A percentile compares a stretch with the other conserved stretches of the same genome.
These are phyloP conservation scores for Gnatocerus cornutus DNA, from an alignment of 2,888 invertebrate genomes.

Conservation along the genomic window DNA sequence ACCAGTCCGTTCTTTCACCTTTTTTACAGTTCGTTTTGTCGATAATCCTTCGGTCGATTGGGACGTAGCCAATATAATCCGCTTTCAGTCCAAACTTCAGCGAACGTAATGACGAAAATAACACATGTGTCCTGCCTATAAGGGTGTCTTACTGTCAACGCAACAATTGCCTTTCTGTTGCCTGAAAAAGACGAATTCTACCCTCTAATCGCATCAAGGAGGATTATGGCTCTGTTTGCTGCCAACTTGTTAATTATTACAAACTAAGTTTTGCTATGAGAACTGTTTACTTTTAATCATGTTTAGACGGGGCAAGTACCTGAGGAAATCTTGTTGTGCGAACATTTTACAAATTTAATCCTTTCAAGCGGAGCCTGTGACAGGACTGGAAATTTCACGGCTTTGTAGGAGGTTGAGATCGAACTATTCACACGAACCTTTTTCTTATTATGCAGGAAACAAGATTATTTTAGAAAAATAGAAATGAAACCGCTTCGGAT, in stretches of 20 bases:
- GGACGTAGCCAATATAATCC: slow-evolving; percentile 69
- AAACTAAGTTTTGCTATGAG: slow-evolving; percentile 50
- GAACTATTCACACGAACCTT: no score
- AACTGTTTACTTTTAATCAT: slow-evolving; percentile 56
- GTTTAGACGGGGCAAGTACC: slow-evolving; percentile 54
- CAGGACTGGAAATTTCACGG: slow-evolving; percentile 33
- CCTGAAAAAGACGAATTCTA: slow-evolving; percentile 66
- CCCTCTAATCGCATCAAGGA: slow-evolving; percentile 68
- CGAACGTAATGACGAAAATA: slow-evolving; percentile 71
- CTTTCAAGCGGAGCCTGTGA: slow-evolving; percentile 32
- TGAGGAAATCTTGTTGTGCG: slow-evolving; percentile 52
- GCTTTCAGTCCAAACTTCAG: slow-evolving; percentile 68
- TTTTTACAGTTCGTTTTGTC: slow-evolving; percentile 9
- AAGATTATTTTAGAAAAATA: no score
- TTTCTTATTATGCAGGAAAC: no score
- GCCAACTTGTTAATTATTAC: slow-evolving; percentile 60
- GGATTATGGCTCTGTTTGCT: slow-evolving; percentile 58
- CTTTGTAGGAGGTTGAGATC: neutral
- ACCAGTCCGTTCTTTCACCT: slow-evolving; percentile 50
- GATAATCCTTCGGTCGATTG: slow-evolving; percentile 50
- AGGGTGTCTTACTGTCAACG: slow-evolving; percentile 71
- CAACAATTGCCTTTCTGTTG: slow-evolving; percentile 67
- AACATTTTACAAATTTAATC: slow-evolving; percentile 56
- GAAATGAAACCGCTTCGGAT: no score
- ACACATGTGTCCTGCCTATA: slow-evolving; percentile 71